A percentile compares a stretch with the other conserved stretches of the same genome.
Conservation (phyloP, 2,888 invertebrate species). For the Spodoptera exigua region DNA sequence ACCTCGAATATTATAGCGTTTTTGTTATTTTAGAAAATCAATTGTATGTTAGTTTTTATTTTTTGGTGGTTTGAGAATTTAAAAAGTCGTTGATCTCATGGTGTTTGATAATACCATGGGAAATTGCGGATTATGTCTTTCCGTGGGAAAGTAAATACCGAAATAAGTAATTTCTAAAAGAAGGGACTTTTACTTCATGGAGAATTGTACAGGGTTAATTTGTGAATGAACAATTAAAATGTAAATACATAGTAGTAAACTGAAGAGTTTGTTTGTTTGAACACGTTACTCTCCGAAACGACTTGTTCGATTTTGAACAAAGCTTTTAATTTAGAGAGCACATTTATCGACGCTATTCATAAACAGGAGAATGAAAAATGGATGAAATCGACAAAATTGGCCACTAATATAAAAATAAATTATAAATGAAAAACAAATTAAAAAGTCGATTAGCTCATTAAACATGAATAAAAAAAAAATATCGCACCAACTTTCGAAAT, state of each 20-base stretch:
- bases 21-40: too few species aligned
- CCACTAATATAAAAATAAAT: too few species aligned
- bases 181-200: neutral
- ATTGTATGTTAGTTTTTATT: constrained; percentile 24
- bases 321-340: too few species aligned
- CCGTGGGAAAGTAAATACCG: constrained; percentile 38
- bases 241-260: too few species aligned
- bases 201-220: neutral
- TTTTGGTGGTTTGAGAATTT: constrained; percentile 32
- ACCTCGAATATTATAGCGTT: too few species aligned
- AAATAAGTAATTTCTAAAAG: constrained; percentile 33
- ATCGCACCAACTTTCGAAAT: constrained; percentile 32
- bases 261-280: too few species aligned
- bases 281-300: too few species aligned
- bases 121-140: constrained; percentile 36
- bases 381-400: too few species aligned
- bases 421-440: neutral
- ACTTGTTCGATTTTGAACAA: too few species aligned
- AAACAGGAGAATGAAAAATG: too few species aligned
- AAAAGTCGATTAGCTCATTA: neutral
- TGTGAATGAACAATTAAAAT: neutral
- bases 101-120: constrained; percentile 43
- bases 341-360: too few species aligned
- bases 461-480: too few species aligned
- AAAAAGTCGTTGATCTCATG: constrained; percentile 31